These are phyloP conservation scores for Procapra przewalskii DNA, from an alignment of 2,113 vertebrate species.

Conservation along the genomic window DNA sequence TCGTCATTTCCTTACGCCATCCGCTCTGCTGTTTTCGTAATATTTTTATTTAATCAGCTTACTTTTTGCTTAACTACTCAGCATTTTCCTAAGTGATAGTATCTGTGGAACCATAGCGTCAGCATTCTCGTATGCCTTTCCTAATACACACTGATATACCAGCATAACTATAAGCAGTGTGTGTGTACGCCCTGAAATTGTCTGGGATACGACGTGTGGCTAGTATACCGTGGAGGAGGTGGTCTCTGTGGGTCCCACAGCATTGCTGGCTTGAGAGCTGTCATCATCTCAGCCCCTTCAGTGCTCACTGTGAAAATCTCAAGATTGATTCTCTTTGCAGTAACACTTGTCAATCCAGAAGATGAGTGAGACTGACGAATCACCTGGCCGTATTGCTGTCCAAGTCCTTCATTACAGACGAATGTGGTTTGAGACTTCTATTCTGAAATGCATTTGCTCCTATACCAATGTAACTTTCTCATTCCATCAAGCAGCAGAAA, in stretches of 20 bases:
- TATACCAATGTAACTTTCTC: slow-evolving; percentile 25
- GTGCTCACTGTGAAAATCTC: slow-evolving; percentile 26
- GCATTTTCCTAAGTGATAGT: not conserved
- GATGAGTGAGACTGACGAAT: slow-evolving; percentile 28
- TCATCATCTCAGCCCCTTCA: slow-evolving; percentile 5
- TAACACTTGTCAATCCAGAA: slow-evolving; percentile 35
- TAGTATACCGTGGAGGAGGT: not conserved
- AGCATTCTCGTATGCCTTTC: not conserved
- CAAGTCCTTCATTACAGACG: not conserved
- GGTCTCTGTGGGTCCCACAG: not conserved
- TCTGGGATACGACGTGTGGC: not conserved
- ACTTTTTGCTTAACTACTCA: not conserved
- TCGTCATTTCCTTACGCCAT: not conserved
- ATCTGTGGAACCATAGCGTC: not conserved
- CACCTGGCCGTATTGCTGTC: not conserved
- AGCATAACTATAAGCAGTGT: not conserved
- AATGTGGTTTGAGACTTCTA: slow-evolving; percentile 44
- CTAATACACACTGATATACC: not conserved
- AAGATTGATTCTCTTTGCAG: not conserved
- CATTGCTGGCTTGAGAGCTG: not conserved
- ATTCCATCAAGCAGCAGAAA: slow-evolving; percentile 57
- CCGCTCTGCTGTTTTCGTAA: not conserved
- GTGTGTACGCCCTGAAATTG: not conserved
- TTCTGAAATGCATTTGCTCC: slow-evolving; percentile 42
- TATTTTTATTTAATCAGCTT: not conserved